phyloP scores from a whole-genome alignment of 2,797 vertebrate species.

The Podarcis lilfordi region DNA sequence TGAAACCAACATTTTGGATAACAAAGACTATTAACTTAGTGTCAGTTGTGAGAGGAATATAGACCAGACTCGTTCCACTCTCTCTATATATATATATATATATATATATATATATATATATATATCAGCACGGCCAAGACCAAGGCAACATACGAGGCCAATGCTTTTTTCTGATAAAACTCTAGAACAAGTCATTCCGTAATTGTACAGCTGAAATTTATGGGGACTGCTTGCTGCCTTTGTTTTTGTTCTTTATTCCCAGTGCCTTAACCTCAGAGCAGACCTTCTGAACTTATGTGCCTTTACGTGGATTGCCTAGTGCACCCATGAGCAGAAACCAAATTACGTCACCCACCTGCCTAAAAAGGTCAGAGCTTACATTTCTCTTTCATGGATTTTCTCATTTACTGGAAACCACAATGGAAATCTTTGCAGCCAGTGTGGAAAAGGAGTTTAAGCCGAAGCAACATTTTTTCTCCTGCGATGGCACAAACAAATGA shows the following conservation, averaged over 20 bases:
- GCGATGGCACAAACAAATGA: background rate
- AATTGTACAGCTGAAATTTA: conserved; percentile 60
- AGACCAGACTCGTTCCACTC: conserved; percentile 58
- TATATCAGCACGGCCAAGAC: conserved; percentile 31
- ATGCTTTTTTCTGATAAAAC: conserved; percentile 44
- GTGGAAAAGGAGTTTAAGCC: background rate
- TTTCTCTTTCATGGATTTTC: conserved; percentile 50
- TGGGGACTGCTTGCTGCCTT: conserved; percentile 54
- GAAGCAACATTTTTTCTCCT: background rate
- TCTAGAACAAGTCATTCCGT: conserved; percentile 64
- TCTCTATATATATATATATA: conserved; percentile 9
- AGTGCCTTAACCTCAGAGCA: conserved; percentile 24
- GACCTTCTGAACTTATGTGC: conserved; percentile 32
- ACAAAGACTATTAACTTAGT: conserved; percentile 44
- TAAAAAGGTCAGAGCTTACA: conserved; percentile 58
- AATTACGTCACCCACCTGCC: conserved; percentile 59
- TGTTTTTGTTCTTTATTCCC: conserved; percentile 52
- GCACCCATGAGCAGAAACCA: conserved; percentile 55
- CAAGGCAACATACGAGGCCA: conserved; percentile 45
- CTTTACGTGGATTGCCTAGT: conserved; percentile 54
- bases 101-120: conserved; percentile 17
- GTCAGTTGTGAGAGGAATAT: conserved; percentile 55
- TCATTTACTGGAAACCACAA: conserved; percentile 42
- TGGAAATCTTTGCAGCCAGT: conserved; percentile 25
- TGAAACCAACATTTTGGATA: conserved; percentile 51